phyloP scores from a whole-genome alignment of 2,888 invertebrate species.

The Lasiommata megera region DNA sequence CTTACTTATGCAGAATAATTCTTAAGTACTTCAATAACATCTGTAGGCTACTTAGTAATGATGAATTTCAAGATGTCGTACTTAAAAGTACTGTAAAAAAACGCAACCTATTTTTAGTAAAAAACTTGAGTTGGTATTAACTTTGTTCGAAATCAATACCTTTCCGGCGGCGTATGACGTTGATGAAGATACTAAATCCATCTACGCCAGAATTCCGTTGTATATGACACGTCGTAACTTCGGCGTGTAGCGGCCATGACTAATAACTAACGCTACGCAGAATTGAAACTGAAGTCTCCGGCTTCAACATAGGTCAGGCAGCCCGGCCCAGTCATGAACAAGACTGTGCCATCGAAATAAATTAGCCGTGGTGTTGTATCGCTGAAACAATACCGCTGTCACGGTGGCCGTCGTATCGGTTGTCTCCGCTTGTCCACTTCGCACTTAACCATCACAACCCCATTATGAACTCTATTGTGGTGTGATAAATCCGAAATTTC shows the following conservation, averaged over 20 bases:
- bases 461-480: constrained; percentile 39
- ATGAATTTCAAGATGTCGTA: too few relatives aligned
- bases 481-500: constrained; percentile 41
- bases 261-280: constrained; percentile 30
- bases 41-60: too few relatives aligned
- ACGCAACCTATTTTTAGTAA: background rate
- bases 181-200: constrained; percentile 30
- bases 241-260: constrained; percentile 29
- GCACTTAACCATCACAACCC: constrained; percentile 37
- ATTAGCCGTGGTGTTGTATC: constrained; percentile 66
- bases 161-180: constrained; percentile 12
- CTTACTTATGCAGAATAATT: too few relatives aligned
- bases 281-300: constrained; percentile 34
- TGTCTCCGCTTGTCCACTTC: constrained; percentile 53
- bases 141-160: background rate
- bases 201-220: constrained; percentile 25
- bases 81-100: too few relatives aligned
- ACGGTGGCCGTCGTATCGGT: constrained; percentile 63
- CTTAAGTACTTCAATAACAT: too few relatives aligned
- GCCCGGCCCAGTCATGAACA: constrained; percentile 47
- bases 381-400: constrained; percentile 69
- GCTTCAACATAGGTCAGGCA: constrained; percentile 34
- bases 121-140: background rate
- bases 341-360: constrained; percentile 69
- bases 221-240: constrained; percentile 31